Base-by-base conservation (phyloP, 2,888 invertebrate species). In the Chromoteleia sp. region DNA sequence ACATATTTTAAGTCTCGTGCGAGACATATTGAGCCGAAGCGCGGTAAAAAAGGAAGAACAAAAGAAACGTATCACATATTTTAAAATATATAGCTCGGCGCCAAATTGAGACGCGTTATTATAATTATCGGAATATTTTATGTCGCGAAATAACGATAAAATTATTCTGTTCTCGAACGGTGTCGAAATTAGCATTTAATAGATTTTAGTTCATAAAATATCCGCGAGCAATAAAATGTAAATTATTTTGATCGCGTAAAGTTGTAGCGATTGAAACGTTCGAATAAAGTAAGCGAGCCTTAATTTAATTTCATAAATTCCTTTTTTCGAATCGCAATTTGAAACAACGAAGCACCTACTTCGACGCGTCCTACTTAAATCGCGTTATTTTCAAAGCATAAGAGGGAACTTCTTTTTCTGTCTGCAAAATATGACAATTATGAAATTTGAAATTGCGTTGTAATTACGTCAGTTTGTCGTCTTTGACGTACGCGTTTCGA, bases 111-210 rank as follows among this genome's bases (percentile, higher is more conserved):
- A 8, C 4, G 10, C 41, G 2, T 59, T 43, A 59, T 58, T 41
- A 8, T 36, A 19, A 29, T 15, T 15, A 29, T 29, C 6, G 59
- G 5, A 43, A 43, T 43, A 58, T 10, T 21, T 29, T 21, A 43
- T 14, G 15, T 8, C 8, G 29, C 43, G 12, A 54, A 6, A 43
- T 59, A 21, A 59, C 21, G 8, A 15, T 5, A 15, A 21, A 59
- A 19, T 54, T 33, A 54, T 59, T 59, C 59, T 12, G 2, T 25
- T 10, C 15, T 10, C 3, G 36, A 59, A 39, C 43, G 14, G 43
- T 43, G 41, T 25, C n/a, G 43, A 59, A 59, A 59, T 59, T 59
- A 59, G 59, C 59, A 59, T 59, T 59, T 25, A 41, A 58, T 41
- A 58, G 41, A 59, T 59, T 43, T 36, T 29, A 21, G 41, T 15